Conservation (phyloP, 2,113 vertebrate species). For the Cynocephalus volans region DNA sequence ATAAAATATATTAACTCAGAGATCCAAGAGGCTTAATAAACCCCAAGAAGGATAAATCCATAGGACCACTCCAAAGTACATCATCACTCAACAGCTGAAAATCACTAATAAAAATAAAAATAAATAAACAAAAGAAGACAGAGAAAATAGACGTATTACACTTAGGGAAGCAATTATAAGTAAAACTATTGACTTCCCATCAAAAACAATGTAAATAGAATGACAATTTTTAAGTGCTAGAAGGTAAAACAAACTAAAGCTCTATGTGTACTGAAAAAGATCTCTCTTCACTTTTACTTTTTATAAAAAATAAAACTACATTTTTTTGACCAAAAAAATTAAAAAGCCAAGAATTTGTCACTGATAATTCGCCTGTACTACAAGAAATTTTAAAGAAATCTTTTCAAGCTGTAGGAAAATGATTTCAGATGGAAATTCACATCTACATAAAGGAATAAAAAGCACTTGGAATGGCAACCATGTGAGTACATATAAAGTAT, state of each 20-base stretch:
- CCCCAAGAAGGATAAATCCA: background rate
- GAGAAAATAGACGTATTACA: background rate
- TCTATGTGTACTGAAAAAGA: no score
- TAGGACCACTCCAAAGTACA: background rate
- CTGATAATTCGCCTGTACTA: background rate
- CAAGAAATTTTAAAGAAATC: background rate
- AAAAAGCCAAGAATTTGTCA: background rate
- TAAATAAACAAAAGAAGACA: background rate
- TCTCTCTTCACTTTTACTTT: no score
- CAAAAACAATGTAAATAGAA: background rate
- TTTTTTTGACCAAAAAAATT: background rate
- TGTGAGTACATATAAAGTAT: background rate
- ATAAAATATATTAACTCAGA: background rate
- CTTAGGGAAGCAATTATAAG: background rate
- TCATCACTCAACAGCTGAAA: background rate
- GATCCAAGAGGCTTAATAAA: background rate
- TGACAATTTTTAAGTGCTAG: background rate
- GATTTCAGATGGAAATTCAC: background rate
- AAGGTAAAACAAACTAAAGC: background rate
- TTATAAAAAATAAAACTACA: background rate
- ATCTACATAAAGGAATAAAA: background rate
- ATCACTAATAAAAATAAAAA: background rate
- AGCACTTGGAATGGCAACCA: background rate
- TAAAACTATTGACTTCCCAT: background rate
- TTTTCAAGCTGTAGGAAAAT: background rate